Evolutionary conservation across 1,140 invertebrate genomes (phyloP), one percentile per base, ranked within the genome.

Genomic region (Drosophila oshimai): DNA sequence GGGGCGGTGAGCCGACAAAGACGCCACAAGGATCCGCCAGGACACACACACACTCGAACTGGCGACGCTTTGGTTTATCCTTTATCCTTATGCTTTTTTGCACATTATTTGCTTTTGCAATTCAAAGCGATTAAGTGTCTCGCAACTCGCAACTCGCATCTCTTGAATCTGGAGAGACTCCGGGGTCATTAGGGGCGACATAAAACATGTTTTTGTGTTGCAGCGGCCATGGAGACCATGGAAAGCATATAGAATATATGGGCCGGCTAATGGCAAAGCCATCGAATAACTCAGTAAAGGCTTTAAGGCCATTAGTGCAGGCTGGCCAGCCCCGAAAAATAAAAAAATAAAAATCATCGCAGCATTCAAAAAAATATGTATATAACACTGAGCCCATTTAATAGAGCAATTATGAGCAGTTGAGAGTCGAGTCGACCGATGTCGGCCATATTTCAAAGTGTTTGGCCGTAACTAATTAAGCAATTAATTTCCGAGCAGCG

Each of bases 151-250:
- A 49, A 42, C 42, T 26, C 41, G 7, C 4, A 15, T 6, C 15
- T 29, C 46, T n/a, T n/a, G 28, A 55, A 69, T 68, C 80, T 50
- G 57, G 69, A 57, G 69, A 57, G 53, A 53, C 53, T 87, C 77
- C 65, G 84, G 68, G 74, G 84, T 89, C 84, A 80, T 89, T 80
- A 89, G 78, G 86, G 73, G 73, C 76, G 68, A 80, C 84, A 89
- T 89, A 89, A 89, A 89, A 74, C 75, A 89, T 89, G 76, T 89
- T 86, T 84, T 89, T 87, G 83, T 87, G 83, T 87, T 87, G 83
- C 81, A 87, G 69, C 65, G 68, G 41, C 79, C 41, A 76, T 26
- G 62, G 64, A 81, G 64, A 81, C 78, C 54, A 81, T 81, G 49
- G 41, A 65, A 65, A 72, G 39, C 36, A 44, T 79, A 80, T 72